Evolutionary conservation across 2,113 vertebrate genomes (phyloP), one percentile per base, ranked within the genome.

Genomic region (Poeciliopsis occidentalis): DNA sequence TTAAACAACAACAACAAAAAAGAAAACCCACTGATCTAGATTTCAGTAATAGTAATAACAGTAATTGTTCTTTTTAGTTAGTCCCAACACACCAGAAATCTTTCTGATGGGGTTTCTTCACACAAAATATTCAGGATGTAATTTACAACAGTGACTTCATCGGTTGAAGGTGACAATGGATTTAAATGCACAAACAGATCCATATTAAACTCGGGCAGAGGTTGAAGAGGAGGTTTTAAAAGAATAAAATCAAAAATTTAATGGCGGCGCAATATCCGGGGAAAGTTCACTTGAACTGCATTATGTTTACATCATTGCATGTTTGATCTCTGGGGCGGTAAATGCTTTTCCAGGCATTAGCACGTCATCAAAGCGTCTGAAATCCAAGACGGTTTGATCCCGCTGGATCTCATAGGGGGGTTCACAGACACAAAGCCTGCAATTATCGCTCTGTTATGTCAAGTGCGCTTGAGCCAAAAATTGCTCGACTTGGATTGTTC

Each of bases 391-490:
- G 82, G 81, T 89, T 80, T 91, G 90, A 92, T 85, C 88, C 79
- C 67, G 47, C 24, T 3, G 51, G 86, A 82, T 90, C 85, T 86
- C 84, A 78, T 24, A 17, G 84, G 87, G 88, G 90, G 76, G 71
- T 80, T 88, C 19, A 47, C 27, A 76, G 86, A 83, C 87, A 82
- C 81, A 88, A 86, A 91, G 87, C 79, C 87, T 78, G 73, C 87
- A 90, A 93, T 93, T 93, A 92, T 92, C 88, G 86, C 82, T 86
- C 84, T 86, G 87, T 88, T 88, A 88, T 89, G 91, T 91, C 85
- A 86, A 92, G 89, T 85, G 85, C 15, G 76, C 84, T 82, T 89
- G 83, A 91, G 92, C 86, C 91, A 89, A 81, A 91, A 90, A 92
- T 91, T 92, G 91, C 88, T 87, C 60, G 77, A 83, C 78, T 88